These are phyloP conservation scores for Cecropterus lyciades DNA, from an alignment of 1,140 invertebrate species.

Conservation along the genomic window DNA sequence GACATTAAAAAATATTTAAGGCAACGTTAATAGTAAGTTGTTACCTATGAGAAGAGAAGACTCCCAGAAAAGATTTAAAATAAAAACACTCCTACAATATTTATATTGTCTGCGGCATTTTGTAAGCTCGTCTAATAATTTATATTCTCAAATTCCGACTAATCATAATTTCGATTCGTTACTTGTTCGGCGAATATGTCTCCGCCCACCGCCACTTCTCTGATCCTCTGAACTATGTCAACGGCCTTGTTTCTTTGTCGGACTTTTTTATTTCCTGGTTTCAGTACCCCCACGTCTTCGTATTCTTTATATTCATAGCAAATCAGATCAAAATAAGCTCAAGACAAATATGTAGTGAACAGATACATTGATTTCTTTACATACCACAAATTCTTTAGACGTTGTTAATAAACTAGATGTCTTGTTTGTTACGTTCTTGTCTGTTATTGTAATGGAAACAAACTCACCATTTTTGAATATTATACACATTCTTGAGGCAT, in stretches of 20 bases:
- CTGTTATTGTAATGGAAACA: conserved; percentile 8
- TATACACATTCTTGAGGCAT: neutral
- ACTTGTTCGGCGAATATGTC: conserved; percentile 19
- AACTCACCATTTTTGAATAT: neutral
- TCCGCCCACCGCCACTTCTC: conserved; percentile 20
- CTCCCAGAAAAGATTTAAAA: too few relatives aligned
- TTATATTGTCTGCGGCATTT: too few relatives aligned
- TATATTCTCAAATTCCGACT: conserved; percentile 11
- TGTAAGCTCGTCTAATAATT: neutral
- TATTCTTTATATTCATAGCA: conserved; percentile 1
- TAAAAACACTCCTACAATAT: too few relatives aligned
- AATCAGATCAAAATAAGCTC: conserved; percentile 6
- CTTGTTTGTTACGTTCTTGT: conserved; percentile 13
- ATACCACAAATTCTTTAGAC: conserved; percentile 14
- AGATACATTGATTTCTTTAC: conserved; percentile 17
- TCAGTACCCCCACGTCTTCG: conserved; percentile 24
- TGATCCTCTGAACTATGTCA: conserved; percentile 34
- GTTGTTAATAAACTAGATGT: conserved; percentile 11
- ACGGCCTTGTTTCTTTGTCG: conserved; percentile 33
- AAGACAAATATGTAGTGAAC: conserved; percentile 8
- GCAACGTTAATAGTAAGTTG: too few relatives aligned
- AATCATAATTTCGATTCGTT: conserved; percentile 25
- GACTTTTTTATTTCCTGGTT: conserved; percentile 30
- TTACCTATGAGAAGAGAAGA: too few relatives aligned
- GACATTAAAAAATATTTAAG: too few relatives aligned